These are phyloP conservation scores for Phalangium opilio DNA, from an alignment of 2,888 invertebrate species.

Conservation along the genomic window DNA sequence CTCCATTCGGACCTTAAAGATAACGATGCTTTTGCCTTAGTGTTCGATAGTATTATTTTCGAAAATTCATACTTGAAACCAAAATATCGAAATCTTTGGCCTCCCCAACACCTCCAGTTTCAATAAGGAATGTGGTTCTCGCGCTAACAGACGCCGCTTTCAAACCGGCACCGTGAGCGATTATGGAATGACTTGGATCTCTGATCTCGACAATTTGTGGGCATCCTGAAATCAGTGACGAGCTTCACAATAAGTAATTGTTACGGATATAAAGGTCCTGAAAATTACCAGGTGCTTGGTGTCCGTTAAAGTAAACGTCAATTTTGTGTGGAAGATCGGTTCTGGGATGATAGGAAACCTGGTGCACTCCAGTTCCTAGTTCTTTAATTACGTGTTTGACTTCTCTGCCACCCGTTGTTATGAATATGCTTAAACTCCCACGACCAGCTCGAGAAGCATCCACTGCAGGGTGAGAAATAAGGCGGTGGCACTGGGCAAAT, in stretches of 20 bases:
- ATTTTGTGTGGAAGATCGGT: slow-evolving; percentile 74
- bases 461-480: too few relatives aligned
- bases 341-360: slow-evolving; percentile 73
- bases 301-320: slow-evolving; percentile 69
- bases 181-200: slow-evolving; percentile 51
- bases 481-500: too few relatives aligned
- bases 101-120: slow-evolving; percentile 49
- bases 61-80: slow-evolving; percentile 49
- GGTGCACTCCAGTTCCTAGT: slow-evolving; percentile 54
- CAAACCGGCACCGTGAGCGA: slow-evolving; percentile 61
- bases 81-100: slow-evolving; percentile 74
- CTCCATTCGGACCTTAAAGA: slow-evolving; percentile 20
- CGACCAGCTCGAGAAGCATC: slow-evolving; percentile 65
- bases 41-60: too few relatives aligned
- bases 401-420: slow-evolving; percentile 62
- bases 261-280: too few relatives aligned
- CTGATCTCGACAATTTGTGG: slow-evolving; percentile 43
- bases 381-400: slow-evolving; percentile 66
- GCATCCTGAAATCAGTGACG: slow-evolving; percentile 31
- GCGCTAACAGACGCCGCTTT: slow-evolving; percentile 70
- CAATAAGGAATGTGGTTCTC: slow-evolving; percentile 72
- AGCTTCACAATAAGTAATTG: too few relatives aligned
- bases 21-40: too few relatives aligned
- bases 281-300: slow-evolving; percentile 44
- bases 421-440: slow-evolving; percentile 60